phyloP scores from a whole-genome alignment of 2,888 invertebrate species.

The Pollenia labialis region DNA sequence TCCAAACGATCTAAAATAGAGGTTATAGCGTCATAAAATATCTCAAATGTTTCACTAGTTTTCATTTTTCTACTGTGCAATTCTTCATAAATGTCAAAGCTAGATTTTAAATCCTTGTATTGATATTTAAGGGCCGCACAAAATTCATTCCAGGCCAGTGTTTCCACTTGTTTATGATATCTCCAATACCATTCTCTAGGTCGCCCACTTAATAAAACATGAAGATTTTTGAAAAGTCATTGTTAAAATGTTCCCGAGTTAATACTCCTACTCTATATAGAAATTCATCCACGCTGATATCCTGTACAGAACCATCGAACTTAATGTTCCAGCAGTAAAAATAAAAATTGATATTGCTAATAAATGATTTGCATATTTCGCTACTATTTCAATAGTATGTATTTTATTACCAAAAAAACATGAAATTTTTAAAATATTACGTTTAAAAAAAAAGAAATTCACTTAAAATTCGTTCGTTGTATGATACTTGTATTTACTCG shows the following conservation, averaged over 20 bases:
- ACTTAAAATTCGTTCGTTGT: too few species aligned
- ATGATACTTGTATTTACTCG: too few species aligned
- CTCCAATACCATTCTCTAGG: constrained; percentile 54
- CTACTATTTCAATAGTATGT: too few species aligned
- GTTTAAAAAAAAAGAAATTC: too few species aligned
- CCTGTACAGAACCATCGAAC: not conserved
- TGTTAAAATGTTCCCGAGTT: constrained; percentile 22
- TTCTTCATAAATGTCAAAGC: constrained; percentile 53
- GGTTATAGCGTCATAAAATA: constrained; percentile 31
- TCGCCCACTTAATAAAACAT: constrained; percentile 49
- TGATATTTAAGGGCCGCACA: constrained; percentile 34
- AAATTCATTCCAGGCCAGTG: constrained; percentile 40
- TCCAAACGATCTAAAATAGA: constrained; percentile 10
- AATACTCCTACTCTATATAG: not conserved
- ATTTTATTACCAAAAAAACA: too few species aligned
- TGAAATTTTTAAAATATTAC: too few species aligned
- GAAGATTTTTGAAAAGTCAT: constrained; percentile 43
- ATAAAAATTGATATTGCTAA: too few species aligned
- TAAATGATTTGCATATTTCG: too few species aligned
- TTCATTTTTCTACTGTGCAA: constrained; percentile 48
- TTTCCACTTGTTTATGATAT: constrained; percentile 31
- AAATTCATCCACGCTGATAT: not conserved
- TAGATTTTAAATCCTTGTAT: constrained; percentile 42
- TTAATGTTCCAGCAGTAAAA: not conserved
- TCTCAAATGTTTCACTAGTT: constrained; percentile 23